Evolutionary conservation across 92 coral and sea anemone genomes (phyloP).

Genomic region (Porites lobata): DNA sequence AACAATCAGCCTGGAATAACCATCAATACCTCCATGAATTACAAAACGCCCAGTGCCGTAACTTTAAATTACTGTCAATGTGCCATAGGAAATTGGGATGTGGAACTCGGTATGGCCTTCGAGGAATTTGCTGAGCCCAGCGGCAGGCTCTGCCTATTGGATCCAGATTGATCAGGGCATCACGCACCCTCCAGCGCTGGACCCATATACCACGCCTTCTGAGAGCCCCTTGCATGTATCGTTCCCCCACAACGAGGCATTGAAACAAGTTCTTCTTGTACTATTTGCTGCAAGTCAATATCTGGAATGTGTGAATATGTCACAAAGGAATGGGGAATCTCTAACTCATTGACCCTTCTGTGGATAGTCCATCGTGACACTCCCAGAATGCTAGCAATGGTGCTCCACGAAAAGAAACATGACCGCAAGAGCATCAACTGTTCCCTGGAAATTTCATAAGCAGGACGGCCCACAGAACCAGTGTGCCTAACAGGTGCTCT

Average conservation of each 20-base stretch:
- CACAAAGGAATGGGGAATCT: neutral
- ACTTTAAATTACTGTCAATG: neutral
- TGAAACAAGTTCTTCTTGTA: neutral
- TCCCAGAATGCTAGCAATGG: neutral
- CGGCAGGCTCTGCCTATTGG: neutral
- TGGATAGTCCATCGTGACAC: neutral
- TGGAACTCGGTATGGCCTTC: neutral
- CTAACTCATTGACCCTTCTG: neutral
- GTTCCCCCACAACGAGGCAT: conserved; percentile 9
- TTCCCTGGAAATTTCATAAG: neutral
- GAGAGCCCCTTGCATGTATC: conserved; percentile 9
- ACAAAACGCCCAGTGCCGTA: conserved; percentile 13
- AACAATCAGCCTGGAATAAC: neutral
- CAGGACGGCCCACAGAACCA: neutral
- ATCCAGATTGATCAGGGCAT: neutral
- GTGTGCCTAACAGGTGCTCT: neutral
- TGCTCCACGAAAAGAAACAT: neutral
- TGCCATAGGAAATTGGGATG: conserved; percentile 22
- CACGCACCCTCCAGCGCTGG: conserved; percentile 24
- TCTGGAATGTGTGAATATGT: neutral
- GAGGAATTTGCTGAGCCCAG: conserved; percentile 15
- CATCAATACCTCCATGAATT: conserved; percentile 15
- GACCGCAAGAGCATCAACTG: neutral
- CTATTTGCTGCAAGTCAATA: neutral
- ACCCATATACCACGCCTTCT: neutral